Conservation (phyloP, 2,113 vertebrate species). For the Indicator indicator region DNA sequence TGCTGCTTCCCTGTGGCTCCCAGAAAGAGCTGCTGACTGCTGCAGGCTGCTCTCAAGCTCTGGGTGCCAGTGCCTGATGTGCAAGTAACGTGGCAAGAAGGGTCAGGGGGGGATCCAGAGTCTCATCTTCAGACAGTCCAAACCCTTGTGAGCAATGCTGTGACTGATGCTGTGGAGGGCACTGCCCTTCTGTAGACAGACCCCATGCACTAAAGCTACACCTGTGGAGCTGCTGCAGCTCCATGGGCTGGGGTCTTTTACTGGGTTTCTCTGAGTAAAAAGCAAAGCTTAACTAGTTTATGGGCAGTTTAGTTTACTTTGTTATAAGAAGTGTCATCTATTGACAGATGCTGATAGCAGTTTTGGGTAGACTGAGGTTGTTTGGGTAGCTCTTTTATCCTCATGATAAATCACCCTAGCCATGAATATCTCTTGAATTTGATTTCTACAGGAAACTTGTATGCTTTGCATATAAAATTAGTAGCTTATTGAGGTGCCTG, state of each 20-base stretch:
- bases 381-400: neutral
- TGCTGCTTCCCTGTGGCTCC: neutral
- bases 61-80: fast-evolving
- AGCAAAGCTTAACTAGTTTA: neutral
- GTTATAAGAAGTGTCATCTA: neutral
- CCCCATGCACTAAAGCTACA: neutral
- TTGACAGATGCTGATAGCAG: neutral
- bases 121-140: neutral
- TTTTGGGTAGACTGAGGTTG: neutral
- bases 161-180: no score
- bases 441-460: neutral
- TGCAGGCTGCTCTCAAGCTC: fast-evolving
- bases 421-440: neutral
- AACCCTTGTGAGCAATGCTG: neutral
- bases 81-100: fast-evolving
- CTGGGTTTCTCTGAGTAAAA: neutral
- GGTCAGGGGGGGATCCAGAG: neutral
- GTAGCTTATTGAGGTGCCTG: neutral
- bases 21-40: neutral
- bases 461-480: neutral
- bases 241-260: neutral
- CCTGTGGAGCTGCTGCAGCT: fast-evolving
- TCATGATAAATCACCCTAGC: neutral
- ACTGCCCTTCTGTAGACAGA: neutral
- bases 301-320: neutral